These are phyloP conservation scores for Lasioglossum villosulum DNA, from an alignment of 2,888 invertebrate genomes.

Conservation along the genomic window DNA sequence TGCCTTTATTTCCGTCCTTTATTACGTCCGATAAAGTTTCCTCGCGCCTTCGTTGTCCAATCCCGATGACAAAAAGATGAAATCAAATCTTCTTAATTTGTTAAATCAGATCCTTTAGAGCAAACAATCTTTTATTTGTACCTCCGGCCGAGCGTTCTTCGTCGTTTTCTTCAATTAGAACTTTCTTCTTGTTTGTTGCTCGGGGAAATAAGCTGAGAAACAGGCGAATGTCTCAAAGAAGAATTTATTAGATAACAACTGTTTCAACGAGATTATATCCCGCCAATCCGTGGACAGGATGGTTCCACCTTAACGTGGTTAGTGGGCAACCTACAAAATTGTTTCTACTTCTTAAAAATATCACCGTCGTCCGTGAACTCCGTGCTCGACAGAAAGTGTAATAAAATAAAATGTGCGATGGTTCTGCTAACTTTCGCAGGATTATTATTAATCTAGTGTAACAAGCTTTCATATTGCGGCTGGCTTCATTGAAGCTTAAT, in stretches of 20 bases:
- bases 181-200: not conserved
- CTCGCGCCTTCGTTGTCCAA: constrained; percentile 9
- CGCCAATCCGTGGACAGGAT: not conserved
- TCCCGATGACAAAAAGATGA: not conserved
- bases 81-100: not conserved
- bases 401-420: not conserved
- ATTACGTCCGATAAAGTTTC: constrained; percentile 1
- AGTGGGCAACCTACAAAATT: not conserved
- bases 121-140: not conserved
- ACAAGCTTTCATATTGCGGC: not conserved
- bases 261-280: not conserved
- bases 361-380: not conserved
- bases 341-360: not conserved
- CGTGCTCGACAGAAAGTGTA: not conserved
- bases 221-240: not conserved
- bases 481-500: not conserved
- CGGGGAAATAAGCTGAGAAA: not conserved
- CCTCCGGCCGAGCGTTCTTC: not conserved
- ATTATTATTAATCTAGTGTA: not conserved
- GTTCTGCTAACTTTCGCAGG: not conserved
- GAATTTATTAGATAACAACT: constrained; percentile 6
- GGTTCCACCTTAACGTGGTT: not conserved
- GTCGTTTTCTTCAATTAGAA: not conserved
- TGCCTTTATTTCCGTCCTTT: not conserved
- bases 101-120: not conserved